These are phyloP conservation scores for Girardinus metallicus DNA, from an alignment of 2,797 vertebrate genomes.

Conservation along the genomic window DNA sequence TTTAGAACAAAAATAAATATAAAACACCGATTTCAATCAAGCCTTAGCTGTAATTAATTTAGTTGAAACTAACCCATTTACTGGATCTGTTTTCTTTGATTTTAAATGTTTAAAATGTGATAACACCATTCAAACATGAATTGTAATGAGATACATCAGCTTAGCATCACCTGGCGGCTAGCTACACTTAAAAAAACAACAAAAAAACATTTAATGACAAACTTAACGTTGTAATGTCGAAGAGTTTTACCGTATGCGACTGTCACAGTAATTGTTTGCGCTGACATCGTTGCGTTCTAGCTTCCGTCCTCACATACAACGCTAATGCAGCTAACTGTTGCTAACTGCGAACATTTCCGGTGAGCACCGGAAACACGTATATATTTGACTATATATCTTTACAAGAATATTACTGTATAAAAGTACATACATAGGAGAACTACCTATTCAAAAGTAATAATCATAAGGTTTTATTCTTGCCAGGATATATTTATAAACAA, in stretches of 20 bases:
- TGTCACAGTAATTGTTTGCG: constrained; percentile 76
- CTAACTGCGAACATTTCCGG: constrained; percentile 60
- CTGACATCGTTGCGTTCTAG: constrained; percentile 71
- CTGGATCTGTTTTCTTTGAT: background rate
- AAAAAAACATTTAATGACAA: background rate
- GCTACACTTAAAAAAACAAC: background rate
- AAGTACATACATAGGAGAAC: background rate
- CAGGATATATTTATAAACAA: background rate
- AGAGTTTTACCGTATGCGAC: constrained; percentile 80
- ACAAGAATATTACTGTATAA: background rate
- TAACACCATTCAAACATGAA: background rate
- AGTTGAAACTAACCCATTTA: background rate
- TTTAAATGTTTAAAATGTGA: background rate
- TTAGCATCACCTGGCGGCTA: constrained; percentile 9
- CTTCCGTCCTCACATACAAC: constrained; percentile 25
- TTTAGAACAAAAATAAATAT: background rate
- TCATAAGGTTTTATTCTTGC: background rate
- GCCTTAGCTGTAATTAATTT: background rate
- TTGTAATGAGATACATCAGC: constrained; percentile 20
- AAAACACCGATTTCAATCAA: background rate
- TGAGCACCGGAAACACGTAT: constrained; percentile 43
- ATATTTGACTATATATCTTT: background rate
- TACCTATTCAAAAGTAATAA: background rate
- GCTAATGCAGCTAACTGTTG: constrained; percentile 35
- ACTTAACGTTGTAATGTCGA: background rate